phyloP scores from a whole-genome alignment of 2,113 vertebrate genomes.

The Macrotus californicus region DNA sequence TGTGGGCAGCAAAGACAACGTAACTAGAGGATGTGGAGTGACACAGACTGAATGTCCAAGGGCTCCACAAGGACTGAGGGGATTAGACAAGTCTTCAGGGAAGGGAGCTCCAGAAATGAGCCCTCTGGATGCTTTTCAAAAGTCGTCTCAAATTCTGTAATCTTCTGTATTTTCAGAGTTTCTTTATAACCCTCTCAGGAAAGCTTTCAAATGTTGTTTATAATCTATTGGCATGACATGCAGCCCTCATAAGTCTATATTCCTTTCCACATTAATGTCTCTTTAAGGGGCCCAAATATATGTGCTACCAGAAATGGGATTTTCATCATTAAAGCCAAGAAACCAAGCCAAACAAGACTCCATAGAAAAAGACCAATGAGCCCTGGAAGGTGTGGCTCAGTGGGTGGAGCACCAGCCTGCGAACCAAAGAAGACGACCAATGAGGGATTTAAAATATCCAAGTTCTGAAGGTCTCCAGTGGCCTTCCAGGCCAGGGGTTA shows the following conservation, averaged over 20 bases:
- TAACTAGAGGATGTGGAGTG: neutral
- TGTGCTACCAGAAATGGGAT: neutral
- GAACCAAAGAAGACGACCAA: neutral
- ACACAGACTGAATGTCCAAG: neutral
- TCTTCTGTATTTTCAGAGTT: neutral
- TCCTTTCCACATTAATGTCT: neutral
- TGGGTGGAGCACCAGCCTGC: no score
- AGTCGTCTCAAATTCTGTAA: neutral
- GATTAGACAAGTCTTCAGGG: neutral
- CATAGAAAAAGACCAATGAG: neutral
- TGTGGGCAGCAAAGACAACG: neutral
- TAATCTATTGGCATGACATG: neutral
- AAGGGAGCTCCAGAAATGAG: neutral
- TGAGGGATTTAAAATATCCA: neutral
- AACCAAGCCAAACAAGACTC: neutral
- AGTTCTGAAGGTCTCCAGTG: neutral
- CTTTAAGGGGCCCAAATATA: neutral
- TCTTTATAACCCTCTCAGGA: neutral
- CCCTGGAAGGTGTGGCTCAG: no score
- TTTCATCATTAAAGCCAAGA: neutral
- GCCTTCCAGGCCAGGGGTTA: neutral
- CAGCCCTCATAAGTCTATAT: neutral
- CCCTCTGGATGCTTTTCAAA: neutral
- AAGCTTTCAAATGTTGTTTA: neutral
- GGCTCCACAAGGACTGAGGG: neutral